Base-by-base conservation (phyloP, 1,140 invertebrate species). In the Drosophila erecta region DNA sequence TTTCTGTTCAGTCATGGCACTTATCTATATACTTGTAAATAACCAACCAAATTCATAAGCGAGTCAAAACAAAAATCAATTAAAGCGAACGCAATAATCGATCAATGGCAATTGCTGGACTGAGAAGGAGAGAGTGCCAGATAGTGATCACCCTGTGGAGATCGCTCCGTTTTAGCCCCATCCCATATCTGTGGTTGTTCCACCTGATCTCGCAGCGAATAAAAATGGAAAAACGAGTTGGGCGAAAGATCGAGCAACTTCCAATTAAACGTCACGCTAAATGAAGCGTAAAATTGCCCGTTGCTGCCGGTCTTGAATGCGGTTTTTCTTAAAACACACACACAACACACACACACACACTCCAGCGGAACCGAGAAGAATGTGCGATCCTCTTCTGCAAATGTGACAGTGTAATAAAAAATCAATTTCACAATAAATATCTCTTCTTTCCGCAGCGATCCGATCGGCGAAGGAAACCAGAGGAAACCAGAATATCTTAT, bases 361-460 rank as follows among this genome's bases (percentile, higher is more conserved):
- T 24, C 49, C 22, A 15, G 55, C 20, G 15, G 37, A 50, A 56
- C 30, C 22, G 38, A 55, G 64, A 56, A 22, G 75, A 75, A 83
- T 89, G 81, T 83, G 76, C 81, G 72, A 86, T 70, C 76, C 62
- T 59, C 70, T 81, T 76, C 55, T 74, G 73, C 73, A 90, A 89
- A 90, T 89, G 83, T 86, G 85, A 89, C 89, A 90, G 81, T 75
- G 76, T 90, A 87, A 84, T 90, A 90, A 90, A 90, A 90, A 90
- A 90, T 90, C 87, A 90, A 90, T 90, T 90, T 89, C 74, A 85
- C 89, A 81, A 90, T 87, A 89, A 85, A 90, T 86, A 86, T 86
- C 57, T 83, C 77, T 58, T 58, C 33, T 47, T 27, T 24, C 22
- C 11, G 30, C 14, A 11, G 43, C 24, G 43, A 46, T 30, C 44